A percentile compares a stretch with the other conserved stretches of the same genome.
Conservation (phyloP, 2,888 invertebrate species). For the Lasioglossum lativentre region DNA sequence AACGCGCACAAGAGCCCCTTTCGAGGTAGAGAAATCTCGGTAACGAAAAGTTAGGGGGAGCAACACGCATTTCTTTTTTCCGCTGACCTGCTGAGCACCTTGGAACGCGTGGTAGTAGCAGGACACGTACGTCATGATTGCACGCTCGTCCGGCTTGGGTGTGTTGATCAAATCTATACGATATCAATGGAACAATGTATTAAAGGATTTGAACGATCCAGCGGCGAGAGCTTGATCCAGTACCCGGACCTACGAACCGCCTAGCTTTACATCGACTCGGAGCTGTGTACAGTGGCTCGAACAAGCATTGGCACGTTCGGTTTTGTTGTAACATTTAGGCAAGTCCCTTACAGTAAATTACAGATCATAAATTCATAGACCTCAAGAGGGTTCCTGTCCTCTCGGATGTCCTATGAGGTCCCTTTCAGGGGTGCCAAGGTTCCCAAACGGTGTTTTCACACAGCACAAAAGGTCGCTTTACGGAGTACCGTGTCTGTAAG, state of each 20-base stretch:
- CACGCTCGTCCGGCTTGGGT: conserved; percentile 99
- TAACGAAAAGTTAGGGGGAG: conserved; percentile 56
- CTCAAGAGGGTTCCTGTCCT: too few species aligned
- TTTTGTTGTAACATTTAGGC: background rate
- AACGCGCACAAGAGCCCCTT: background rate
- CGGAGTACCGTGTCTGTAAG: too few species aligned
- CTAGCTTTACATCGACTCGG: background rate
- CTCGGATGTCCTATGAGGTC: too few species aligned
- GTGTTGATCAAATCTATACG: conserved; percentile 99
- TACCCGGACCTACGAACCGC: background rate
- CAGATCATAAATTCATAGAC: background rate
- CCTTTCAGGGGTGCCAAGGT: too few species aligned
- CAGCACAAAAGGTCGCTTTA: too few species aligned
- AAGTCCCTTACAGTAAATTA: background rate
- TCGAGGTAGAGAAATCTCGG: conserved; percentile 56
- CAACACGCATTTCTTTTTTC: conserved; percentile 76
- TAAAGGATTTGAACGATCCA: conserved; percentile 61
- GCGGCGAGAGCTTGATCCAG: conserved; percentile 1
- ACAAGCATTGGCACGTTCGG: background rate
- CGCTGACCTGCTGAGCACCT: conserved; percentile 98
- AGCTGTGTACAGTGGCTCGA: background rate
- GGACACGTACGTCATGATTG: conserved; percentile 99
- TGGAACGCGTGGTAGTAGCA: conserved; percentile 99
- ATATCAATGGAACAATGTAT: conserved; percentile 75
- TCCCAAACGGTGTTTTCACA: too few species aligned